Percentiles rank a stretch among this genome's conserved stretches.
Conservation (phyloP, 2,888 invertebrate genomes). For the Callyntrura sp. region DNA sequence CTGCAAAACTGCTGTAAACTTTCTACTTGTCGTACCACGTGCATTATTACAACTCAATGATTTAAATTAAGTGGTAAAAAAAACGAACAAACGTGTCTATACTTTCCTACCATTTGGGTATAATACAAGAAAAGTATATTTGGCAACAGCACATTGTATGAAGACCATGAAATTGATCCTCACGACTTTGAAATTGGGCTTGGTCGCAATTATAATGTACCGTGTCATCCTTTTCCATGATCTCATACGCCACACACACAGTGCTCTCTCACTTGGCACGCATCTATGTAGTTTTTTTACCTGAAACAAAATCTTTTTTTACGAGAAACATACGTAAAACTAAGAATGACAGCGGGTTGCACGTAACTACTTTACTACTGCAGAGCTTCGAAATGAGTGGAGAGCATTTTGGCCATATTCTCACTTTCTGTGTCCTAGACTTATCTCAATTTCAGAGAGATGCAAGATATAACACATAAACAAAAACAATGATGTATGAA, state of each 20-base stretch:
- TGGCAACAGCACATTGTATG: slow-evolving; percentile 80
- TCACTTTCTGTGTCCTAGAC: slow-evolving; percentile 29
- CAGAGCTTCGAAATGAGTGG: background rate
- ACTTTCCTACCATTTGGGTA: background rate
- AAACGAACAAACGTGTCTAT: background rate
- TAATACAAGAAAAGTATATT: slow-evolving; percentile 61
- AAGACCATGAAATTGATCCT: slow-evolving; percentile 82
- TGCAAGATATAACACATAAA: slow-evolving; percentile 25
- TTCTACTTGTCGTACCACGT: slow-evolving; percentile 12
- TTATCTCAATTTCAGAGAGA: background rate
- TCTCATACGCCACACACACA: slow-evolving; percentile 75
- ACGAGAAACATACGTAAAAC: slow-evolving; percentile 3
- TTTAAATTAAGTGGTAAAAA: slow-evolving; percentile 64
- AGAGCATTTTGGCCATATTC: background rate
- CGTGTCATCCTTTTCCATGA: slow-evolving; percentile 76
- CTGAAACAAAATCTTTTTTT: slow-evolving; percentile 41
- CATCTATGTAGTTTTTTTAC: slow-evolving; percentile 16
- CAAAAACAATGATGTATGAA: slow-evolving; percentile 43
- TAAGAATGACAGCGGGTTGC: background rate
- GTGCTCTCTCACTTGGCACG: slow-evolving; percentile 52
- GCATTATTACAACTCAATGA: slow-evolving; percentile 47
- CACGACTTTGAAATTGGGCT: slow-evolving; percentile 78
- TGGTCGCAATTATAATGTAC: slow-evolving; percentile 76
- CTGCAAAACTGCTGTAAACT: slow-evolving; percentile 7
- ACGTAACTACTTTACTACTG: background rate